Evolutionary conservation across 2,888 invertebrate genomes (phyloP).

Genomic region (Cataglyphis rosenhaueri): DNA sequence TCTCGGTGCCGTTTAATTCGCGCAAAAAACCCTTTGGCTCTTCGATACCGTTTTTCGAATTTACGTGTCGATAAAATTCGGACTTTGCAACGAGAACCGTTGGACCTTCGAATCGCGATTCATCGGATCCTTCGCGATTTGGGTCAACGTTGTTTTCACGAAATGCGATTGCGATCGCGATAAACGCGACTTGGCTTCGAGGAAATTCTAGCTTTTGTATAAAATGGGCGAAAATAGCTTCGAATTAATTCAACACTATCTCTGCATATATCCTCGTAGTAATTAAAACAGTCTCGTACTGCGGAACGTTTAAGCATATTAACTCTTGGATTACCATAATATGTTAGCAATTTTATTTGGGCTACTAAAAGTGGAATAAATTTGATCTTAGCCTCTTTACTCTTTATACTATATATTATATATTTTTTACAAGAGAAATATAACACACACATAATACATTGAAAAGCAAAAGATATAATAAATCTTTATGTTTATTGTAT

Average conservation of each 20-base stretch:
- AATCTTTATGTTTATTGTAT: no score
- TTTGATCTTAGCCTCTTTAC: not conserved
- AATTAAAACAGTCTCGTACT: not conserved
- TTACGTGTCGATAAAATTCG: constrained; percentile 6
- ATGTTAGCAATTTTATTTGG: not conserved
- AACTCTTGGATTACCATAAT: not conserved
- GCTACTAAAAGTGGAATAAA: not conserved
- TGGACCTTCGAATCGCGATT: not conserved
- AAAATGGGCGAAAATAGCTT: constrained; percentile 11
- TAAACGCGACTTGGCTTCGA: not conserved
- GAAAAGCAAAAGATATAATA: not conserved
- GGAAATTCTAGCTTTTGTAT: not conserved
- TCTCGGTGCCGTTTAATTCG: constrained; percentile 67
- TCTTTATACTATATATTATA: not conserved
- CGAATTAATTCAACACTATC: not conserved
- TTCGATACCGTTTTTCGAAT: constrained; percentile 31
- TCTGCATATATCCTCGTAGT: not conserved
- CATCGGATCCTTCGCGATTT: not conserved
- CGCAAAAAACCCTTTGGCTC: constrained; percentile 24
- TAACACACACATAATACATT: not conserved
- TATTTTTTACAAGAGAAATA: not conserved
- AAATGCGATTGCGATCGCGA: not conserved
- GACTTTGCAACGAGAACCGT: constrained; percentile 3
- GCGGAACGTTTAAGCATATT: not conserved
- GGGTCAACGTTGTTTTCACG: constrained; percentile 22